Conservation (phyloP, 2,113 vertebrate genomes). For the Pyrgilauda ruficollis region DNA sequence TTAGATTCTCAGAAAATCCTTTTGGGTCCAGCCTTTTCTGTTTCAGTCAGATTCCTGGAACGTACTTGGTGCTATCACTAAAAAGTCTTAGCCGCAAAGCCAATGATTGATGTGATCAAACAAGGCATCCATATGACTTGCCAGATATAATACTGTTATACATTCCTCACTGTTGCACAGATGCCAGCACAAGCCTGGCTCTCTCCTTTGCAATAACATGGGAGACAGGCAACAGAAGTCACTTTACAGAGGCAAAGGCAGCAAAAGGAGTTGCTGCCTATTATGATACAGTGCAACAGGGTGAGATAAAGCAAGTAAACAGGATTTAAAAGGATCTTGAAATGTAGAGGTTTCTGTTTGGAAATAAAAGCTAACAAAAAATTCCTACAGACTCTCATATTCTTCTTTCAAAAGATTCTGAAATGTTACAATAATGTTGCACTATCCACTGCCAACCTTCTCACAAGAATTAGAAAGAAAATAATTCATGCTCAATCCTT, state of each 20-base stretch:
- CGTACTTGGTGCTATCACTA: not conserved
- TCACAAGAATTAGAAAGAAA: not conserved
- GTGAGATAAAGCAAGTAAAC: not conserved
- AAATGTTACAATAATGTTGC: not conserved
- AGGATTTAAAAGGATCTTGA: not conserved
- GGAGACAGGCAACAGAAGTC: not conserved
- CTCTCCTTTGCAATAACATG: not conserved
- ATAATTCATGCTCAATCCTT: not conserved
- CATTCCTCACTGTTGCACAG: slow-evolving; percentile 21
- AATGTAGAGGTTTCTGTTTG: not conserved
- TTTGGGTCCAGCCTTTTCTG: not conserved
- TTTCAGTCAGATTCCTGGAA: not conserved
- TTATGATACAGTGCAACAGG: not conserved
- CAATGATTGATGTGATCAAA: slow-evolving; percentile 30
- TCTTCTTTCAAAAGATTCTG: not conserved
- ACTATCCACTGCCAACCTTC: not conserved
- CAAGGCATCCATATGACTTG: slow-evolving; percentile 32
- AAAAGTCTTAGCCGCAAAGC: not conserved
- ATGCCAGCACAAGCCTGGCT: slow-evolving; percentile 21
- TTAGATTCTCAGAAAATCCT: not conserved
- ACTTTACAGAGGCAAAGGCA: not conserved
- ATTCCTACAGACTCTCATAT: not conserved
- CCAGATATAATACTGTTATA: slow-evolving; percentile 14
- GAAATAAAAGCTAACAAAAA: not conserved
- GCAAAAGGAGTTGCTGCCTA: not conserved